Evolutionary conservation across 2,888 invertebrate genomes (phyloP).

Genomic region (Hydrotaea diabolus): DNA sequence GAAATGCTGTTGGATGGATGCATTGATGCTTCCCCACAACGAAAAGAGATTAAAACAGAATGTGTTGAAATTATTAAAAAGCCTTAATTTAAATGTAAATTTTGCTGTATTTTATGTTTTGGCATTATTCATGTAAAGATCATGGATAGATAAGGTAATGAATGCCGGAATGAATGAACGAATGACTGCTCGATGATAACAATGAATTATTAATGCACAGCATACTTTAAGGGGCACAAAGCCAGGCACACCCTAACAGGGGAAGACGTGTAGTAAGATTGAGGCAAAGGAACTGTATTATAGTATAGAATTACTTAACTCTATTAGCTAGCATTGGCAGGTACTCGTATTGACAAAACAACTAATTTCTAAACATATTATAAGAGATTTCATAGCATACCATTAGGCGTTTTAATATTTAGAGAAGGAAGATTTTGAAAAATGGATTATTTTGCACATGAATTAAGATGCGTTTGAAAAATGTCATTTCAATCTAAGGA

Average conservation of each 20-base stretch:
- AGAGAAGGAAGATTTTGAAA: too few species aligned
- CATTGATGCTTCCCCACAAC: constrained; percentile 16
- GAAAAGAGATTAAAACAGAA: neutral
- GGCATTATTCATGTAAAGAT: neutral
- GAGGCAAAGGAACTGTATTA: too few species aligned
- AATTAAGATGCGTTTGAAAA: too few species aligned
- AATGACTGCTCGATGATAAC: neutral
- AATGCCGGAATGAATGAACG: neutral
- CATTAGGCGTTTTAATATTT: neutral
- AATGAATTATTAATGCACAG: constrained; percentile 13
- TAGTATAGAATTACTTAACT: too few species aligned
- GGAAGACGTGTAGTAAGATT: too few species aligned
- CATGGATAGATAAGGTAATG: constrained; percentile 1
- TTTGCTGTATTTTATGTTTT: neutral
- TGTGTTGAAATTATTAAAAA: constrained; percentile 39
- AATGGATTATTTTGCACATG: too few species aligned
- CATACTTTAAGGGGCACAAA: neutral
- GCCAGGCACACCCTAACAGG: too few species aligned
- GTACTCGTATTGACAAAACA: neutral
- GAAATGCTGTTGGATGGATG: constrained; percentile 19
- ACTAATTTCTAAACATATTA: neutral
- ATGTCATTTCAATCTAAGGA: too few species aligned
- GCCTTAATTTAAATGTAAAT: constrained; percentile 20
- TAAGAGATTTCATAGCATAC: neutral
- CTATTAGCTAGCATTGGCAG: too few species aligned